Percentiles rank a stretch among this genome's conserved stretches.
Conservation (phyloP, 2,888 invertebrate genomes). For the Agonopterix alstromeriana region DNA sequence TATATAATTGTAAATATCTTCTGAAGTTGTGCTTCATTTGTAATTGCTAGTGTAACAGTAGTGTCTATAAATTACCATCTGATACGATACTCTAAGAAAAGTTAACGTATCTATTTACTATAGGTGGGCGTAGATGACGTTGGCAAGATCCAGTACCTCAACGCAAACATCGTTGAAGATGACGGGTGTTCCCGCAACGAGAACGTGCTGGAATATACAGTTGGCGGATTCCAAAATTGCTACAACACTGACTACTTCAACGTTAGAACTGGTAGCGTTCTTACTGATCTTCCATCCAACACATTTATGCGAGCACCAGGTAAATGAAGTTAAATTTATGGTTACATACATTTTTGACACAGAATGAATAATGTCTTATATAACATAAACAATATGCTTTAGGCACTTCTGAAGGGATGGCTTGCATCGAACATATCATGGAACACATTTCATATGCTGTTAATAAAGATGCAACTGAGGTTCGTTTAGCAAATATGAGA, state of each 20-base stretch:
- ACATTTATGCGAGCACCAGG: constrained; percentile 83
- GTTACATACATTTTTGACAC: too few relatives aligned
- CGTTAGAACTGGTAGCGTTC: constrained; percentile 51
- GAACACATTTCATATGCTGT: constrained; percentile 79
- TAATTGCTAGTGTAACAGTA: too few relatives aligned
- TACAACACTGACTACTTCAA: constrained; percentile 76
- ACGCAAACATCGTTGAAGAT: constrained; percentile 64
- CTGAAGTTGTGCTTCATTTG: too few relatives aligned
- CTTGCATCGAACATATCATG: constrained; percentile 80
- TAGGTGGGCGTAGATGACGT: constrained; percentile 78
- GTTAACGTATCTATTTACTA: constrained; percentile 2
- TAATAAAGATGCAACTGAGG: constrained; percentile 76
- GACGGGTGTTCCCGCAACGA: constrained; percentile 72
- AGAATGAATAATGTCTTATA: too few relatives aligned
- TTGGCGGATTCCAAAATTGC: constrained; percentile 64
- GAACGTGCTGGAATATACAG: constrained; percentile 37
- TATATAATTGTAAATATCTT: too few relatives aligned
- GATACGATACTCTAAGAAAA: too few relatives aligned
- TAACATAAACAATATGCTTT: constrained; percentile 2
- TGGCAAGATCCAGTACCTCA: constrained; percentile 81
- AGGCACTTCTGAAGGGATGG: constrained; percentile 78
- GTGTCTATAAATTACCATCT: too few relatives aligned
- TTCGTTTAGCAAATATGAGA: constrained; percentile 76
- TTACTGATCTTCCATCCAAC: constrained; percentile 81
- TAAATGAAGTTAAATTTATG: constrained; percentile 20